Base-by-base conservation (phyloP, 2,113 vertebrate genomes). In the Plectropomus leopardus region DNA sequence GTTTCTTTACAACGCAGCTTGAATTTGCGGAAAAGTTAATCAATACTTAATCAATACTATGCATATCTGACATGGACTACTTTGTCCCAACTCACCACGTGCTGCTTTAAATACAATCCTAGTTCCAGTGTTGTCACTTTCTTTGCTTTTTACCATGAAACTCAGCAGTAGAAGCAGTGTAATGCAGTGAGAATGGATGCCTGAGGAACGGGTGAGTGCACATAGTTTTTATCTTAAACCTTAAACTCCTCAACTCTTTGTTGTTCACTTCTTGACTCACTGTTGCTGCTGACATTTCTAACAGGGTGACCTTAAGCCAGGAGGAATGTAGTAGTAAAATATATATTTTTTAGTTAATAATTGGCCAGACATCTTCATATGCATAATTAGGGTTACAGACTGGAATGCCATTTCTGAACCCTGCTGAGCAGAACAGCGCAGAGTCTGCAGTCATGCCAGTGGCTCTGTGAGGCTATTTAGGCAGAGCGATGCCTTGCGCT, bases 301-400 rank as follows among this genome's bases (percentile, higher is more conserved):
- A 72, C 44, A 42, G 40, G 48, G 24, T 72, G 60, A 77, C 45
- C 68, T 67, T 45, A 57, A 63, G 32, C 42, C 30, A 24, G 64
- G n/a, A 19, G 47, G 24, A 36, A 32, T 34, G 61, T 26, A 30
- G 24, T 7, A 14, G 44, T 30, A 61, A 67, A 55, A 67, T 19
- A 48, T 63, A 34, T 23, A 48, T 45, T 44, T 40, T 23, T 1
- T 2, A 34, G 68, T 72, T 16, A 61, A 36, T 72, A 77, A 63
- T 32, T 78, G 32, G 13, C 54, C 6, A 34, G 50, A 73, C 34
- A 14, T 65, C 72, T 75, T 70, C 24, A 61, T 26, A 71, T 71
- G 53, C 36, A 78, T 75, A 71, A 78, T 65, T 60, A 82, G 65
- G 61, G 36, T 70, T 23, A 61, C 30, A 66, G 59, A 55, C 59